These are phyloP conservation scores for Pachycephus smyrnensis DNA, from an alignment of 2,888 invertebrate genomes.

Conservation along the genomic window DNA sequence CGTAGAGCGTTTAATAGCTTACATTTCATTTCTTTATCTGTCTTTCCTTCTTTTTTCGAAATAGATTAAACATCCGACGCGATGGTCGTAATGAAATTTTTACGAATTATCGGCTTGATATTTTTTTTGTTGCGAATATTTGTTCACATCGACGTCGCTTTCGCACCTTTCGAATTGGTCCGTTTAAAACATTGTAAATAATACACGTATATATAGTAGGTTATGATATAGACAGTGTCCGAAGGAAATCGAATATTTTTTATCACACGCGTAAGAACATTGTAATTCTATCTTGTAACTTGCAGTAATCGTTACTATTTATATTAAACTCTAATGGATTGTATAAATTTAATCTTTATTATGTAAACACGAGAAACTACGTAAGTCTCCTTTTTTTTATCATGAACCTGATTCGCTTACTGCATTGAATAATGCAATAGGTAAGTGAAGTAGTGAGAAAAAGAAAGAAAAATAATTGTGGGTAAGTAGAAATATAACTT, in stretches of 20 bases:
- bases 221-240: not conserved
- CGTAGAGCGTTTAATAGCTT: conserved; percentile 24
- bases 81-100: not conserved
- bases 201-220: not conserved
- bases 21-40: not conserved
- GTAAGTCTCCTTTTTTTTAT: not conserved
- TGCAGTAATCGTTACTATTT: conserved; percentile 47
- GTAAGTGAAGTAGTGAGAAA: not conserved
- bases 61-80: not conserved
- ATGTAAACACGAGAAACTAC: conserved; percentile 40
- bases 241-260: conserved; percentile 40
- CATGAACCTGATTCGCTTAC: not conserved
- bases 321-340: conserved; percentile 51
- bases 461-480: not conserved
- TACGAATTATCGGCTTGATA: not conserved
- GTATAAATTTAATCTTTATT: conserved; percentile 57
- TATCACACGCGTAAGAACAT: conserved; percentile 44
- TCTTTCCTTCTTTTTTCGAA: not conserved
- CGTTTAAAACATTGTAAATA: not conserved
- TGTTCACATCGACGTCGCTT: not conserved
- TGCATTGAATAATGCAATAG: not conserved
- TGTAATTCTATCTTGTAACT: conserved; percentile 38
- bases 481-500: not conserved
- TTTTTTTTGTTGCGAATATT: not conserved
- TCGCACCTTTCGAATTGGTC: too few relatives aligned